Evolutionary conservation across 2,888 invertebrate genomes (phyloP), one percentile per base, ranked within the genome.

Genomic region (Habrosyne pyritoides): DNA sequence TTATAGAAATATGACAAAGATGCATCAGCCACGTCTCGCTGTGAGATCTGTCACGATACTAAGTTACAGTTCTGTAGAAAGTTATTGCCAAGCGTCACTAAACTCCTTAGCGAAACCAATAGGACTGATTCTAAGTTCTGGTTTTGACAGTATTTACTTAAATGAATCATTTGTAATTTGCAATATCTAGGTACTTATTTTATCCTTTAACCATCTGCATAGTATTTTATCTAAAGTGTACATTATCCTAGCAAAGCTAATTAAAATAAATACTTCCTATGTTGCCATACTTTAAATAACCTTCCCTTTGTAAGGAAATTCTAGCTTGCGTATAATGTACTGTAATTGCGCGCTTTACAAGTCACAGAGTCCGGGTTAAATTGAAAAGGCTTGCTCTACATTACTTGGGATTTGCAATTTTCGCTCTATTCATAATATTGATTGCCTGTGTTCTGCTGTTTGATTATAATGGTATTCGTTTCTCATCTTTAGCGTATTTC

Each of bases 301-400:
- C 8, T 24, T 22, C 26, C 24, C n/a, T n/a, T 24, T 24, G 48
- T 14, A 48, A 48, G 24, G 26, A 48, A 24, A 24, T 48, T 26
- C n/a, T 48, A 24, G 24, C 6, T 26, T 26, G 26, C 14, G 24
- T 48, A 24, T 42, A 42, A 42, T 42, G 48, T 48, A 48, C n/a
- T 48, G 22, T 48, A 48, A 48, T 48, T 48, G 24, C 22, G 12
- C n/a, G n/a, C 48, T 48, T 26, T 48, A 8, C 48, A 48, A 48
- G 48, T 22, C 48, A 24, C 48, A 48, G 22, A 10, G 48, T 14
- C 24, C 24, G 24, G 48, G 0, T 48, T 48, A 48, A 48, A 48
- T 24, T 48, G 22, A 21, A 48, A 24, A 24, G n/a, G 48, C 24
- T 48, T 24, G 24, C 48, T 48, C 24, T 22, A 48, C 48, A 47